A percentile compares a stretch with the other conserved stretches of the same genome.
Conservation (phyloP, 2,797 vertebrate species). For the Atherinosoma microstoma region DNA sequence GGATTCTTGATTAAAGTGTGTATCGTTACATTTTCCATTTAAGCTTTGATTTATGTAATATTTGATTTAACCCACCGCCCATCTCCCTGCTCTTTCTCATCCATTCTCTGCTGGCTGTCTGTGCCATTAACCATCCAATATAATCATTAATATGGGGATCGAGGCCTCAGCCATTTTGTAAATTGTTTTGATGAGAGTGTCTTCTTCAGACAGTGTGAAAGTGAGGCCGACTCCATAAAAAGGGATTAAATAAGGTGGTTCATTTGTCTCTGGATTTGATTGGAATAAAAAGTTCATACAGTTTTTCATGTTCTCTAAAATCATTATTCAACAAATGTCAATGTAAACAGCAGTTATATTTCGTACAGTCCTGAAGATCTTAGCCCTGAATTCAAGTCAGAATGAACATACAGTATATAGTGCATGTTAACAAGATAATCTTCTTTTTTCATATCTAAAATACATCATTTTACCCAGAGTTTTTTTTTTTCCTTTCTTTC, state of each 20-base stretch:
- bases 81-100: conserved; percentile 9
- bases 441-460: too few species aligned
- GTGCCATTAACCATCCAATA: conserved; percentile 34
- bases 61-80: conserved; percentile 19
- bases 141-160: conserved; percentile 26
- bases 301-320: background rate
- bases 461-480: background rate
- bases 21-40: background rate
- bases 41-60: conserved; percentile 19
- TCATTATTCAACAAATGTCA: background rate
- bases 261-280: background rate
- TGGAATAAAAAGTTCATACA: background rate
- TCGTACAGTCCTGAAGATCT: background rate
- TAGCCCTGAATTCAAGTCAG: background rate
- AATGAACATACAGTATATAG: background rate
- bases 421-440: too few species aligned
- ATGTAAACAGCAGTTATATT: background rate
- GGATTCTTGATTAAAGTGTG: background rate
- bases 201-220: background rate
- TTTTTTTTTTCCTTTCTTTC: background rate
- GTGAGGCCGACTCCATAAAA: conserved; percentile 2
- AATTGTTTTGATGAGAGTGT: background rate
- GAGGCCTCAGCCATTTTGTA: conserved; percentile 7
- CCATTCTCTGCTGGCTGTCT: conserved; percentile 8
- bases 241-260: conserved; percentile 1